Base-by-base conservation (phyloP, 2,888 invertebrate species). In the Cacoxenus indagator region DNA sequence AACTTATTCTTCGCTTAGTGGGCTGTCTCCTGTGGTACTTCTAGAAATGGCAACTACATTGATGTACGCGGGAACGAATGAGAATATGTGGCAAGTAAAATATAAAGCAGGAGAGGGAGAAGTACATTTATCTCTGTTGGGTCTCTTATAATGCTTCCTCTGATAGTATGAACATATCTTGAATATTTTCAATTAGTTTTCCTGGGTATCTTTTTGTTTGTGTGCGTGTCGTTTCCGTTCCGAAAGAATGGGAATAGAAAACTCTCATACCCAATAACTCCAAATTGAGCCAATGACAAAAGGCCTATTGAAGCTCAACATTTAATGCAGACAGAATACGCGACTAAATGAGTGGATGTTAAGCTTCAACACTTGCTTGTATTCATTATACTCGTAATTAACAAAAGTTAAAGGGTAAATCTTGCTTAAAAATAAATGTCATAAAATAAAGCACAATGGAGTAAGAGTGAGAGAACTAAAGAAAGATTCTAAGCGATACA, bases 391-490 rank as follows among this genome's bases (percentile, higher is more conserved):
- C 24, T 82, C 74, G 75, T 79, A 84, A 80, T 84, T 81, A 84
- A 79, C 72, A 71, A 76, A 81, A 84, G 84, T 83, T 81, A 83
- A 78, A 76, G 78, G 82, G 78, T 80, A 74, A 84, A 82, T 76
- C 77, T 78, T 78, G 84, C 82, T 81, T 73, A 73, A 78, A 76
- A 81, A 75, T 73, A 78, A 83, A 83, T 78, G 75, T 67, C 66
- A 71, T 75, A 79, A 76, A 75, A 79, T 79, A 76, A 71, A 71
- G 64, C 67, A 73, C 71, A 59, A 54, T 59, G 55, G 24, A 27
- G 17, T 5, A 29, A 48, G 24, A 46, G 11, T 27, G 27, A 24
- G 24, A 43, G 46, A 27, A 54, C 6, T n/a, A 43, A 27, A 29
- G 61, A 11, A 24, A 37, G 8, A 37, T 29, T 8, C 31, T 22